Base-by-base conservation (phyloP, 2,113 vertebrate genomes). In the Perca fluviatilis region DNA sequence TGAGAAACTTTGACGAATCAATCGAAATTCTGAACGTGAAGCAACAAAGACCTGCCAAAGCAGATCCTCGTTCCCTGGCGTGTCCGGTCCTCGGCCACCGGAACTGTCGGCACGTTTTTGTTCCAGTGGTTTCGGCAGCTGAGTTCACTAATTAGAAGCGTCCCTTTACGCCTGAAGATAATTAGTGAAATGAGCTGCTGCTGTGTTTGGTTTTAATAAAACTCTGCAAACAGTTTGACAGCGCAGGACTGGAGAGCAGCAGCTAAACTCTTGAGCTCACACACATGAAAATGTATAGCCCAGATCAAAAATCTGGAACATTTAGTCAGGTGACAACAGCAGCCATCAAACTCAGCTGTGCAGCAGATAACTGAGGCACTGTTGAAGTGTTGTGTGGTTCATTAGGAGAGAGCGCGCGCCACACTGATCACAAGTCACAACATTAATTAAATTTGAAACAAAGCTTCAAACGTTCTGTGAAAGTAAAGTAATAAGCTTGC, bases 91-190 rank as follows among this genome's bases (percentile, higher is more conserved):
- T 21, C 25, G 12, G 21, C 36, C 57, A 0, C 2, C 9, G 18
- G 3, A 64, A 9, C 36, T 18, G 23, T 33, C 43, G 11, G 64
- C 27, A 56, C 36, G 8, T 54, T 66, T 46, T n/a, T 40, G 16
- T 62, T 80, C 46, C 54, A 8, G 0, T 23, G 3, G 0, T 25
- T 56, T n/a, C 47, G 40, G 15, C 69, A 54, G 71, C 71, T 76
- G 71, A 79, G 60, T 64, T 43, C 64, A 61, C 64, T 83, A 66
- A 80, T 86, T 61, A 67, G 66, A 80, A n/a, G 23, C 53, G 9
- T 78, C 58, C 67, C 46, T 33, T 21, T 74, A 23, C 56, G 46
- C 61, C 10, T 47, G 43, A 56, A 43, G 73, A 74, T 62, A 74
- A 71, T 86, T 57, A 67, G 62, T 9, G 5, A 58, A 75, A 62